phyloP scores from a whole-genome alignment of 1,140 invertebrate genomes.

The Leptonema lineaticorne region DNA sequence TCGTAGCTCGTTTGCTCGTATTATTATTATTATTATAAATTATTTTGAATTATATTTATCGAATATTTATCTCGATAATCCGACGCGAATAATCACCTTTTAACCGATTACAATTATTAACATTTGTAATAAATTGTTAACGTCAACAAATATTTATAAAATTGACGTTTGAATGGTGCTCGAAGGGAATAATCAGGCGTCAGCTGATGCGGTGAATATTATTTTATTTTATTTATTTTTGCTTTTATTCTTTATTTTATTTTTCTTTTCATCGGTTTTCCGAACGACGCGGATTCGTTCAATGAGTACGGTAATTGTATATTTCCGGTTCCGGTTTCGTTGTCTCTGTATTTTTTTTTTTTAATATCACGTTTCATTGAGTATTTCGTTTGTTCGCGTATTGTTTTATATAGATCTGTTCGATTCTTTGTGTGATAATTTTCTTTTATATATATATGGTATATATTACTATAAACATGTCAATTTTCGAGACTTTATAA shows the following conservation, averaged over 20 bases:
- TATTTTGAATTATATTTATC: too few species aligned
- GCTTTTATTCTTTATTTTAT: too few species aligned
- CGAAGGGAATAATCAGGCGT: constrained; percentile 24
- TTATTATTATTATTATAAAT: too few species aligned
- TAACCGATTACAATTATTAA: too few species aligned
- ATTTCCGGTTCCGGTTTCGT: not conserved
- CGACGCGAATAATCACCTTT: too few species aligned
- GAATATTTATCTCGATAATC: too few species aligned
- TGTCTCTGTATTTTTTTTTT: too few species aligned
- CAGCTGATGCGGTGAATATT: constrained; percentile 19
- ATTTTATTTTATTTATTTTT: not conserved
- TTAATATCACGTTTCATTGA: too few species aligned
- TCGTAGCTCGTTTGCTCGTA: too few species aligned
- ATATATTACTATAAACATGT: not conserved
- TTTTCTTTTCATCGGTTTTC: too few species aligned
- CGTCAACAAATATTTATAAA: constrained; percentile 18
- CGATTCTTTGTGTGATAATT: not conserved
- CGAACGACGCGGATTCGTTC: too few species aligned
- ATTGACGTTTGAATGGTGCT: constrained; percentile 35
- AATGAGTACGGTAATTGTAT: not conserved
- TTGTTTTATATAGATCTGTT: not conserved
- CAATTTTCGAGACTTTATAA: not conserved
- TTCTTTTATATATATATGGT: not conserved
- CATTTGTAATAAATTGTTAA: constrained; percentile 15
- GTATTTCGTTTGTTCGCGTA: not conserved